phyloP scores from a whole-genome alignment of 2,113 vertebrate genomes.

The Dipodomys spectabilis region DNA sequence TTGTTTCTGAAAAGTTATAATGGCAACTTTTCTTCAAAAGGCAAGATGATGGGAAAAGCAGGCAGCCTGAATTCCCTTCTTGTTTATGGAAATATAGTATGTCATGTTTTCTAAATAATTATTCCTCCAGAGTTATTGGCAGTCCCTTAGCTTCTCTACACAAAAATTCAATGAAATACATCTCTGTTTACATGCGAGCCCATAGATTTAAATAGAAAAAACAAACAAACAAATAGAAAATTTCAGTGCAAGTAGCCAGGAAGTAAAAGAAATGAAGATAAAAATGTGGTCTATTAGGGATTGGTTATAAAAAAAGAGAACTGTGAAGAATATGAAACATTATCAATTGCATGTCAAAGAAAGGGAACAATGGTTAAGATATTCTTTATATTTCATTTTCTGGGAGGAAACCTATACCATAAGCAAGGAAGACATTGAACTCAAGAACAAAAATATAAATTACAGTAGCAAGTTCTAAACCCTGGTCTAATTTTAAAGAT shows the following conservation, averaged over 20 bases:
- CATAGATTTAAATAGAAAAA: not conserved
- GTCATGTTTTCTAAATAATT: not conserved
- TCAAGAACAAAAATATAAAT: not conserved
- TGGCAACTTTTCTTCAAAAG: conserved; percentile 32
- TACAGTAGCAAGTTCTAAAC: not conserved
- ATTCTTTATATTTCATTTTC: not conserved
- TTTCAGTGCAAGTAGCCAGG: not conserved
- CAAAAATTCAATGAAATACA: conserved; percentile 30
- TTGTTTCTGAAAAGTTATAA: conserved; percentile 8
- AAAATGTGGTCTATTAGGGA: not conserved
- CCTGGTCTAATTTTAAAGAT: not conserved
- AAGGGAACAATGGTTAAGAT: not conserved
- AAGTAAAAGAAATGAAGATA: not conserved
- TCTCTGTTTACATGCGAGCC: not conserved
- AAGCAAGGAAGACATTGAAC: not conserved
- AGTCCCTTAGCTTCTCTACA: not conserved
- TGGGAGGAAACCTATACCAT: not conserved
- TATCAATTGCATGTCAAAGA: not conserved
- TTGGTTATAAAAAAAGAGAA: not conserved
- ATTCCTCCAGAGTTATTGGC: not conserved
- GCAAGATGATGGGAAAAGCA: not conserved
- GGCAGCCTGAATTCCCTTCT: not conserved
- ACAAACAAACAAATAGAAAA: conserved; percentile 19
- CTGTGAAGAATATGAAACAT: not conserved
- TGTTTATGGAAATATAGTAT: not conserved